Base-by-base conservation (phyloP, 2,888 invertebrate genomes). In the Cepaea hortensis region DNA sequence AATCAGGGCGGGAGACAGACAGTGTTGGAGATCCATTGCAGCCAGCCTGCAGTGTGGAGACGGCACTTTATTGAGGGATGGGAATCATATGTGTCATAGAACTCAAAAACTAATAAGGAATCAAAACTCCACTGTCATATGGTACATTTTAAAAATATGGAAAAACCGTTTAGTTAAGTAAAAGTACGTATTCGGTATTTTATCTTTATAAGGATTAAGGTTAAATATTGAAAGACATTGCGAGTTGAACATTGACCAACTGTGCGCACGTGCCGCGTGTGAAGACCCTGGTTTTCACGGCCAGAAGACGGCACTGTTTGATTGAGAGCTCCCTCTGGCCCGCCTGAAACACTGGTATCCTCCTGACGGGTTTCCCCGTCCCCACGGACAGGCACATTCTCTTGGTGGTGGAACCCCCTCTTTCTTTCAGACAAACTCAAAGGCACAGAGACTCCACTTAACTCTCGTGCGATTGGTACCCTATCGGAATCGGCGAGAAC, bases 401-500 rank as follows among this genome's bases (percentile, higher is more conserved):
- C 76, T 5, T 55, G 4, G 55, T 20, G 7, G 55, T n/a, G 20
- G n/a, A 77, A 55, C 23, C n/a, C 23, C 50, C 77, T 77, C 55
- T 75, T n/a, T n/a, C 23, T 61, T 1, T 3, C 50, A 5, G 55
- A 20, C 48, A 11, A 11, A 55, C 55, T 77, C 77, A 77, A 20
- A 55, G 55, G 50, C 77, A n/a, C n/a, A 77, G 77, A 77, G 55
- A 55, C 77, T 55, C n/a, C 55, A 77, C 23, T 77, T 77, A 77
- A 77, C 77, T 77, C 77, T 55, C 77, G 77, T 55, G 77, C 77
- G 77, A 77, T 77, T 61, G 77, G 55, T 77, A 77, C 77, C 77
- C 61, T 77, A 77, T 77, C 55, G 55, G 77, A 77, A 77, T 77
- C 55, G 23, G n/a, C 55, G n/a, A 77, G 55, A 23, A 55, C 77